Conservation (phyloP, 1,140 invertebrate genomes). For the Coenobita brevimanus region DNA sequence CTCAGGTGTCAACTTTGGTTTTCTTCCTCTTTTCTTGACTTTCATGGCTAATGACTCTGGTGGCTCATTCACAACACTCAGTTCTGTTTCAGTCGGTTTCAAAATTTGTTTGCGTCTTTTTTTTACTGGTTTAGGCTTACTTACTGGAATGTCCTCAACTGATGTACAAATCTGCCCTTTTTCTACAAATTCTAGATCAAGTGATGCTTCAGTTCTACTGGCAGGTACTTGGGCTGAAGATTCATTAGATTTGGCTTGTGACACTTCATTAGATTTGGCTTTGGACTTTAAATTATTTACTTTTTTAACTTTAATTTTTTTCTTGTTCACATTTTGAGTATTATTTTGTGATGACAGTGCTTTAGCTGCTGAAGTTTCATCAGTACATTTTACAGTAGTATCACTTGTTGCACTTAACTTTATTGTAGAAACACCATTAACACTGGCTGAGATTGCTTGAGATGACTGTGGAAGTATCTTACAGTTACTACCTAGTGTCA, state of each 20-base stretch:
- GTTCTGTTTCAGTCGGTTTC: constrained; percentile 20
- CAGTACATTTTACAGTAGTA: background rate
- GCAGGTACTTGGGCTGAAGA: background rate
- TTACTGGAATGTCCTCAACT: background rate
- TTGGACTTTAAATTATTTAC: background rate
- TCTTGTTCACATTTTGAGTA: background rate
- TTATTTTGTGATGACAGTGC: background rate
- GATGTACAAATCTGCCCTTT: background rate
- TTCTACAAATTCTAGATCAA: constrained; percentile 31
- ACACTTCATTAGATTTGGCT: background rate
- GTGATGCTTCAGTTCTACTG: background rate
- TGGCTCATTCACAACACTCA: background rate
- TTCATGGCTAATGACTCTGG: background rate
- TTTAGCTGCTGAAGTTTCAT: background rate
- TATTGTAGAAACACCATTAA: no score
- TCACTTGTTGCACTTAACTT: no score
- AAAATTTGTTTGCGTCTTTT: constrained; percentile 57
- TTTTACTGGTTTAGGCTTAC: constrained; percentile 20
- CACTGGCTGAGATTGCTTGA: no score
- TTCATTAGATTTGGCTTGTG: background rate
- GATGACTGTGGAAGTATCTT: no score
- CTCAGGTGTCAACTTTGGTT: background rate
- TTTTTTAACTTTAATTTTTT: constrained; percentile 25
- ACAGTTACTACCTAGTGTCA: no score
- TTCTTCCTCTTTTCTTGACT: constrained; percentile 38